phyloP scores from a whole-genome alignment of 2,888 invertebrate genomes.

The Myopa testacea region DNA sequence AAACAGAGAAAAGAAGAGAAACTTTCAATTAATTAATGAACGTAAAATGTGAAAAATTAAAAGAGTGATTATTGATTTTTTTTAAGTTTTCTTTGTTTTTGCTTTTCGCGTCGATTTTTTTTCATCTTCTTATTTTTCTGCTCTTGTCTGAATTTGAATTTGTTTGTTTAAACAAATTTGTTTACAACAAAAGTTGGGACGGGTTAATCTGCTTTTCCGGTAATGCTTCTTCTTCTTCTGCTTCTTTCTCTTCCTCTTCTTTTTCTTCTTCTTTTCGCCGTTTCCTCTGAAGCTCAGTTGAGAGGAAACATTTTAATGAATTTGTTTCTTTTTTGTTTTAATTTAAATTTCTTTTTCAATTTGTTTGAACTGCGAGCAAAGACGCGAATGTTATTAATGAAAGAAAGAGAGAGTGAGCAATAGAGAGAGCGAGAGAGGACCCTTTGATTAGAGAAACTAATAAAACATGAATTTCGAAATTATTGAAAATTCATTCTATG shows the following conservation, averaged over 20 bases:
- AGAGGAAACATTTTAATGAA: neutral
- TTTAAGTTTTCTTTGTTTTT: slow-evolving; percentile 28
- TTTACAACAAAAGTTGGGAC: slow-evolving; percentile 64
- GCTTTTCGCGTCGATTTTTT: slow-evolving; percentile 18
- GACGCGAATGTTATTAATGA: slow-evolving; percentile 32
- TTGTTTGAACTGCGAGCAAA: slow-evolving; percentile 25
- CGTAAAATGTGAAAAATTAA: slow-evolving; percentile 37
- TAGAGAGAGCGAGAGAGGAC: slow-evolving; percentile 58
- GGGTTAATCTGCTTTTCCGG: slow-evolving; percentile 69
- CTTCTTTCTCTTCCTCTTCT: slow-evolving; percentile 15
- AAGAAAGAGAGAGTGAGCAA: slow-evolving; percentile 48
- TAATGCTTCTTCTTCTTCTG: slow-evolving; percentile 58
- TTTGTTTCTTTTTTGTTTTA: slow-evolving; percentile 23
- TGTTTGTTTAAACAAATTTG: slow-evolving; percentile 45
- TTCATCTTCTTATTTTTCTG: slow-evolving; percentile 33
- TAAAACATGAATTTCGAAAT: slow-evolving; percentile 37
- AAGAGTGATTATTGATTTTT: neutral
- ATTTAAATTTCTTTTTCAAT: neutral
- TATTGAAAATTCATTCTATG: slow-evolving; percentile 36
- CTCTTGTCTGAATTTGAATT: slow-evolving; percentile 34
- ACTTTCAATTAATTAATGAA: slow-evolving; percentile 35
- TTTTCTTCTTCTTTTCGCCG: slow-evolving; percentile 22
- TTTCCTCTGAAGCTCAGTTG: neutral
- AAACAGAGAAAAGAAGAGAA: slow-evolving; percentile 37
- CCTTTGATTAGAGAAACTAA: slow-evolving; percentile 52